These are phyloP conservation scores for Trissolcus japonicus DNA, from an alignment of 2,888 invertebrate genomes.

Conservation along the genomic window DNA sequence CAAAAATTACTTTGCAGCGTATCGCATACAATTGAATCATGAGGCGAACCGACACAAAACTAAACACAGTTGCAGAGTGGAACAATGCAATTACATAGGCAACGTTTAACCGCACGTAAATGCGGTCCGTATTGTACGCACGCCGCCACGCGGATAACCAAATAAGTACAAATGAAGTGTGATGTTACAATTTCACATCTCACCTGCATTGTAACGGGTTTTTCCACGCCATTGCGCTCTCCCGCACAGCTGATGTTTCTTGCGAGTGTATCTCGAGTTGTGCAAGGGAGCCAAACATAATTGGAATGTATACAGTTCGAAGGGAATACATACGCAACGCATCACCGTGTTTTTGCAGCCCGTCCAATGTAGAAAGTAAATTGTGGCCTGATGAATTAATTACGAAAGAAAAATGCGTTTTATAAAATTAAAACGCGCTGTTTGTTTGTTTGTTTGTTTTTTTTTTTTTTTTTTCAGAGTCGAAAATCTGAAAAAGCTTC, in stretches of 20 bases:
- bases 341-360: no score
- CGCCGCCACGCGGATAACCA: constrained; percentile 27
- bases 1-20: constrained; percentile 37
- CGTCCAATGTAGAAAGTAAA: neutral
- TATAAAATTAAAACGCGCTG: neutral
- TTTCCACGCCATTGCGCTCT: constrained; percentile 15
- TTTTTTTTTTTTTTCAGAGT: no score
- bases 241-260: constrained; percentile 1
- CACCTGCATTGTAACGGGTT: constrained; percentile 8
- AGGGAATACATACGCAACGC: neutral
- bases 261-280: constrained; percentile 5
- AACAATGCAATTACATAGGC: constrained; percentile 38
- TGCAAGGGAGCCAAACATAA: neutral
- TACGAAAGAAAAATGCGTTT: neutral
- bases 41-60: constrained; percentile 33
- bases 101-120: constrained; percentile 43
- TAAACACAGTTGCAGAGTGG: constrained; percentile 36
- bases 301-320: neutral
- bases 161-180: constrained; percentile 44
- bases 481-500: no score
- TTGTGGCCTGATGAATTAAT: neutral
- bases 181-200: constrained; percentile 38
- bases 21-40: constrained; percentile 41
- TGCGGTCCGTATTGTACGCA: constrained; percentile 35
- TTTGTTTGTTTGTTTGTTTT: no score